These are phyloP conservation scores for Pipistrellus pipistrellus DNA, from an alignment of 2,797 vertebrate species.

Conservation along the genomic window DNA sequence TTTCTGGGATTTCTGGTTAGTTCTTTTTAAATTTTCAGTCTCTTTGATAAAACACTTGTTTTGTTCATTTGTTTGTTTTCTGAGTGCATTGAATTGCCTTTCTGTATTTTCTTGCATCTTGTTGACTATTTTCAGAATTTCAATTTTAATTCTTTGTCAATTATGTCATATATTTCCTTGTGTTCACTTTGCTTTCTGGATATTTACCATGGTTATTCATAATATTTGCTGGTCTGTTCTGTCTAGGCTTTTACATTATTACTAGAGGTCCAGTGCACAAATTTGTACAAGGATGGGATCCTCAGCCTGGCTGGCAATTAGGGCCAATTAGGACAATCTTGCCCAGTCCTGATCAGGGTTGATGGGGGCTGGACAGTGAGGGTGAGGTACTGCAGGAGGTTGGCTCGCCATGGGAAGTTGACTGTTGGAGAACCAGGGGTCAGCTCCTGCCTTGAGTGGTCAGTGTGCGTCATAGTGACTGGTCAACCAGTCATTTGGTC, in stretches of 20 bases:
- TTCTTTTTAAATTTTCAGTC: background rate
- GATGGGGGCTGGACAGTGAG: too few relatives aligned
- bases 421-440: too few relatives aligned
- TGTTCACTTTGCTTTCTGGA: background rate
- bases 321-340: too few relatives aligned
- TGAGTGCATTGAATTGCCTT: background rate
- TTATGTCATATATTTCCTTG: background rate
- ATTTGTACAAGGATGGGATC: too few relatives aligned
- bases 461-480: too few relatives aligned
- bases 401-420: too few relatives aligned
- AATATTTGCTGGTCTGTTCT: background rate
- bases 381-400: too few relatives aligned
- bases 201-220: background rate
- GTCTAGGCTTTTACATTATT: background rate
- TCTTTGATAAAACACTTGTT: background rate
- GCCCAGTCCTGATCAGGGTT: too few relatives aligned
- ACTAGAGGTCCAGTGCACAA: background rate
- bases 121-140: background rate
- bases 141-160: background rate
- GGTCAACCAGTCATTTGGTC: too few relatives aligned
- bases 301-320: too few relatives aligned
- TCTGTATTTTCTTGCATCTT: background rate
- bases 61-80: background rate
- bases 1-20: background rate
- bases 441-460: too few relatives aligned